phyloP scores from a whole-genome alignment of 2,888 invertebrate species.

The Axea sp. region DNA sequence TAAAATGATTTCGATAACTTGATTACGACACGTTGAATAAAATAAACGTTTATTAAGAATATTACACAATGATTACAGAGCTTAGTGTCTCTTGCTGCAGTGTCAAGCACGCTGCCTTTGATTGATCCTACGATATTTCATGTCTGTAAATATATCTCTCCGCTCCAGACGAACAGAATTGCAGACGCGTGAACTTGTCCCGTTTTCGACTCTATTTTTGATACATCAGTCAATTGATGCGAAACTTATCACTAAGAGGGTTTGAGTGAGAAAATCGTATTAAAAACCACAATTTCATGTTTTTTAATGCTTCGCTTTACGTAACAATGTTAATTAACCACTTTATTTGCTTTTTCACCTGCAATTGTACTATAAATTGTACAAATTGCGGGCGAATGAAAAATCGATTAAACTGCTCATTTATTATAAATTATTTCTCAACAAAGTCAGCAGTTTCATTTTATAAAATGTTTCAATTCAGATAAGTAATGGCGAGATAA shows the following conservation, averaged over 20 bases:
- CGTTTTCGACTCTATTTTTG: constrained; percentile 25
- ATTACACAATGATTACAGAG: constrained; percentile 39
- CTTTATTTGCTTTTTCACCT: too few species aligned
- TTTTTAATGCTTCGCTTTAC: too few species aligned
- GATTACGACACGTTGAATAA: constrained; percentile 44
- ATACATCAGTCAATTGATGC: constrained; percentile 15
- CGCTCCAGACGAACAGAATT: not conserved
- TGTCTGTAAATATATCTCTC: constrained; percentile 7
- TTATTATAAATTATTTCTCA: too few species aligned
- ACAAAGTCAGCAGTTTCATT: too few species aligned
- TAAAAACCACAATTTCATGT: too few species aligned
- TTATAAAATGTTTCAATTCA: too few species aligned
- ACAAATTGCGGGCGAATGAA: too few species aligned
- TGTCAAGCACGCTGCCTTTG: not conserved
- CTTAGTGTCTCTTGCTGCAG: constrained; percentile 27
- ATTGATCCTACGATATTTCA: constrained; percentile 21
- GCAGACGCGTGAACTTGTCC: constrained; percentile 14
- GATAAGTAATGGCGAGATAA: too few species aligned
- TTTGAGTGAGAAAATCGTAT: not conserved
- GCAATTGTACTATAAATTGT: too few species aligned
- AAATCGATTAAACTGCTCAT: too few species aligned
- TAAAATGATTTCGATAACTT: constrained; percentile 41
- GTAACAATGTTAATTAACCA: too few species aligned
- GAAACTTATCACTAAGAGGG: constrained; percentile 16
- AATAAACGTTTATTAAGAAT: constrained; percentile 44